A percentile compares a stretch with the other conserved stretches of the same genome.
Conservation (phyloP, 2,797 vertebrate genomes). For the Anomalospiza imberbis region DNA sequence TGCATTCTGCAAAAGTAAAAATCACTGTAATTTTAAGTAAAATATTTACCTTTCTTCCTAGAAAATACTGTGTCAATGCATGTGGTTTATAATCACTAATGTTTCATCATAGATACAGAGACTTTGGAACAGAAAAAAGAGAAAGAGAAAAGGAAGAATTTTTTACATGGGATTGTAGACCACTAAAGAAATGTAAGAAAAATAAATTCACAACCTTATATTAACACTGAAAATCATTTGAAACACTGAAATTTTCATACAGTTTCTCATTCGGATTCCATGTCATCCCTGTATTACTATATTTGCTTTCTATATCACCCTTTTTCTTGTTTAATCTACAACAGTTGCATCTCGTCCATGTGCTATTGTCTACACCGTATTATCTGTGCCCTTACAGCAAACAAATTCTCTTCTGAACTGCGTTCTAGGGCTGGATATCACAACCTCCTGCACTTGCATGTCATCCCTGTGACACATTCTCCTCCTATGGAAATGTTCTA, state of each 20-base stretch:
- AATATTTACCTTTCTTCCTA: neutral
- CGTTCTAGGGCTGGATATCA: accelerated
- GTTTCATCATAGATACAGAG: neutral
- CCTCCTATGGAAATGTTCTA: neutral
- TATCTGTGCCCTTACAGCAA: neutral
- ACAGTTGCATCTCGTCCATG: neutral
- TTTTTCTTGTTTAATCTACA: neutral
- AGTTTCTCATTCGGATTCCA: neutral
- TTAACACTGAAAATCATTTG: neutral
- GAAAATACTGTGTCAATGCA: neutral
- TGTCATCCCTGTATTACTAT: neutral
- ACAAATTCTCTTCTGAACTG: neutral
- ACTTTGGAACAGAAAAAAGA: neutral
- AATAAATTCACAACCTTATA: neutral
- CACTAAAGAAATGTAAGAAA: neutral
- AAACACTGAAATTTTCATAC: neutral
- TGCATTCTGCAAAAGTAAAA: neutral
- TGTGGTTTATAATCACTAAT: neutral
- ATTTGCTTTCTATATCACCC: neutral
- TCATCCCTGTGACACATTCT: neutral
- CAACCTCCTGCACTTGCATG: neutral
- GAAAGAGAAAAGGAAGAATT: neutral
- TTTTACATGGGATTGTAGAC: neutral
- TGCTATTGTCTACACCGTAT: accelerated
- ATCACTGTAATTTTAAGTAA: neutral